Percentiles rank a stretch among this genome's conserved stretches.
phyloP scores from a whole-genome alignment of 2,113 vertebrate genomes.

The Tricholaema leucomelas region DNA sequence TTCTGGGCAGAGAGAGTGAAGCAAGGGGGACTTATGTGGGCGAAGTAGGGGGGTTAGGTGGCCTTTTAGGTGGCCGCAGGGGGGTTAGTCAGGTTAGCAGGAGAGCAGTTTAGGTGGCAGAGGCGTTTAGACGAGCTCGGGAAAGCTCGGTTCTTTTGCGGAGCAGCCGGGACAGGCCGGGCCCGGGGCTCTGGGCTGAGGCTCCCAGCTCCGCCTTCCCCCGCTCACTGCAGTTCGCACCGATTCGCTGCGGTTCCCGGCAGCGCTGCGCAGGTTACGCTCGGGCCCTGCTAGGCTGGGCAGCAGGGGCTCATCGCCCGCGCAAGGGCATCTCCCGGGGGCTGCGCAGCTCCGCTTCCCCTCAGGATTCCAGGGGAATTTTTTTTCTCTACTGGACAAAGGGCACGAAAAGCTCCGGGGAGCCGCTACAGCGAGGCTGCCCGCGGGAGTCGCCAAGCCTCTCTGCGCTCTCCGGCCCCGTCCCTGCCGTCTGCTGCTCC shows the following conservation, averaged over 20 bases:
- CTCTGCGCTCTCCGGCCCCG: background rate
- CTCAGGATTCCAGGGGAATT: fast-evolving
- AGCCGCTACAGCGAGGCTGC: background rate
- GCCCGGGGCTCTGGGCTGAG: background rate
- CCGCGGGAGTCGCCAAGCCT: no score
- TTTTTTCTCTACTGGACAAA: fast-evolving
- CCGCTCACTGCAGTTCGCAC: background rate
- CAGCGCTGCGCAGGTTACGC: background rate
- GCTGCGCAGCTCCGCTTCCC: background rate
- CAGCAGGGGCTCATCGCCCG: background rate
- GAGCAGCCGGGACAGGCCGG: background rate
- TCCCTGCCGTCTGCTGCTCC: no score
- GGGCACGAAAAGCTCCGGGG: background rate
- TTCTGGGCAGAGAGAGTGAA: background rate
- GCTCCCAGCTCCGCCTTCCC: background rate
- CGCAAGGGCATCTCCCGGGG: background rate
- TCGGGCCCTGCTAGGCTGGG: background rate
- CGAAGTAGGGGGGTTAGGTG: no score
- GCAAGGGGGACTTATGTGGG: background rate
- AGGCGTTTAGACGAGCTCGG: no score
- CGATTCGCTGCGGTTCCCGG: background rate
- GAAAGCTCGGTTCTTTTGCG: background rate
- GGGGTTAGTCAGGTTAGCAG: no score
- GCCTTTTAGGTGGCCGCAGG: no score
- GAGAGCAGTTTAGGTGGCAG: no score